Evolutionary conservation across 2,113 vertebrate species (phyloP), one percentile per base, ranked within the genome.

Genomic region (Thryonomys swinderianus): DNA sequence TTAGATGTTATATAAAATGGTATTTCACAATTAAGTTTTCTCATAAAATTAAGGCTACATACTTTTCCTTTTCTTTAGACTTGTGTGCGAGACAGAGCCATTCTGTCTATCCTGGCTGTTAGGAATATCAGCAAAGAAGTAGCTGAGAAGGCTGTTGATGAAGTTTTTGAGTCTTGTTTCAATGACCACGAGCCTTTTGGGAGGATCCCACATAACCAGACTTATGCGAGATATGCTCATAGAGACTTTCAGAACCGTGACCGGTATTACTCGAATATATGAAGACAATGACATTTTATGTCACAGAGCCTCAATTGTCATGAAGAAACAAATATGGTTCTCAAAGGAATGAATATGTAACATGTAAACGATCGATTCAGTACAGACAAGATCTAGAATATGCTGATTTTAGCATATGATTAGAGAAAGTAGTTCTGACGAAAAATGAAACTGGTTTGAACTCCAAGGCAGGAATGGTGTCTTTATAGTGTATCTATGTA

Each of bases 91-190:
- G 98, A 98, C 94, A 98, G 99, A 51, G 99, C 99, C 17, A 96
- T 99, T 76, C 99, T 99, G 95, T 99, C 99, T 88, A 99, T 99
- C 97, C 95, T 99, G 81, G 99, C 99, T 20, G 99, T 99, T 93
- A 98, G 99, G 97, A 99, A 99, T 94, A 97, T 99, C 45, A 99
- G 98, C 97, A 98, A 90, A 93, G 99, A 99, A 96, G 98, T 98
- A 0, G 99, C 99, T 0, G 98, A 99, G 97, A 99, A 99, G 95
- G 99, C 99, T 9, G 99, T 99, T 17, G 98, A 99, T 78, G 99
- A 99, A 89, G 99, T 99, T 93, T 99, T 99, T 96, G 98, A 99
- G 97, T 98, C 99, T 48, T 99, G 99, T 95, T 99, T 99, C 98
- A 99, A 99, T 78, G 99, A 99, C 97, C 98, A 98, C 62, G 99